Conservation (phyloP, 2,888 invertebrate genomes). For the Drosophila mimetica region DNA sequence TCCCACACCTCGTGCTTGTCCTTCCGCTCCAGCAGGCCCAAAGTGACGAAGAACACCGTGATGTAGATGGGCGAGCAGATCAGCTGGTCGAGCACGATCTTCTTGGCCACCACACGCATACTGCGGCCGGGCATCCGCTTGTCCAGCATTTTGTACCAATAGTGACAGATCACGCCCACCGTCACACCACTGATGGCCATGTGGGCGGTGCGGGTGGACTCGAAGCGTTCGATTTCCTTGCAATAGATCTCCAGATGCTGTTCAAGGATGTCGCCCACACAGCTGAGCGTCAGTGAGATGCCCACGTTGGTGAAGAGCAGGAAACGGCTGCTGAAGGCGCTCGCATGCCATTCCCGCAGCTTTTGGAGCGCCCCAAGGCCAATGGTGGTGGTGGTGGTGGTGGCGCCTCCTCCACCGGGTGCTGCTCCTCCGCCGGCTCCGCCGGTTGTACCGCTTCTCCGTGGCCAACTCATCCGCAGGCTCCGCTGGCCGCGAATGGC, state of each 20-base stretch:
- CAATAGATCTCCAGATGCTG: constrained; percentile 90
- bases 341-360: constrained; percentile 76
- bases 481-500: constrained; percentile 23
- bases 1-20: constrained; percentile 87
- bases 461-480: constrained; percentile 22
- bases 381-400: background rate
- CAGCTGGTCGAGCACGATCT: constrained; percentile 92
- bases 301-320: constrained; percentile 92
- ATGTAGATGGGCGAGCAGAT: constrained; percentile 93
- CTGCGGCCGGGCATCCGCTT: constrained; percentile 89
- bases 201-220: constrained; percentile 87
- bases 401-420: background rate
- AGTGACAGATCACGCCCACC: constrained; percentile 92
- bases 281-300: constrained; percentile 91
- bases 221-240: constrained; percentile 86
- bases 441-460: constrained; percentile 1
- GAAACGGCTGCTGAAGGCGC: constrained; percentile 88
- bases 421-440: constrained; percentile 1
- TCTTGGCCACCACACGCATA: constrained; percentile 88
- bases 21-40: constrained; percentile 89
- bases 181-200: constrained; percentile 92
- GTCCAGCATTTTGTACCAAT: constrained; percentile 93
- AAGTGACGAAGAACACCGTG: constrained; percentile 90
- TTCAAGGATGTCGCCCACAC: constrained; percentile 91
- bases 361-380: constrained; percentile 43